A percentile compares a stretch with the other conserved stretches of the same genome.
These are phyloP conservation scores for Meganola albula DNA, from an alignment of 2,888 invertebrate genomes.

Conservation along the genomic window DNA sequence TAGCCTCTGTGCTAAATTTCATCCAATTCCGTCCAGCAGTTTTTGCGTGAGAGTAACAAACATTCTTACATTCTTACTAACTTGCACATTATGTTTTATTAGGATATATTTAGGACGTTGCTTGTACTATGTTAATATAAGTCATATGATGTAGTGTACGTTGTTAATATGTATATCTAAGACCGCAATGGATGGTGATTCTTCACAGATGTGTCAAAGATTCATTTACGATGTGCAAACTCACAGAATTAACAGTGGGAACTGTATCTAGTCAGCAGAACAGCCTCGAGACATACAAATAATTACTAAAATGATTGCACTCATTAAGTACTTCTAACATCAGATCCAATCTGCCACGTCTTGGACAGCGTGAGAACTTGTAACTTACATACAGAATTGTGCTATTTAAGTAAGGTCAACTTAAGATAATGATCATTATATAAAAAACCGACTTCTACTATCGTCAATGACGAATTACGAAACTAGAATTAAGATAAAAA, in stretches of 20 bases:
- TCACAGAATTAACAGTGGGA: constrained; percentile 22
- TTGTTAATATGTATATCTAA: too few relatives aligned
- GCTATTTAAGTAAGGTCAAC: constrained; percentile 47
- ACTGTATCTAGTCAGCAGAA: constrained; percentile 23
- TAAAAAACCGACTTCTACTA: constrained; percentile 40
- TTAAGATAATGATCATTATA: constrained; percentile 49
- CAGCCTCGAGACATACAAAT: constrained; percentile 31
- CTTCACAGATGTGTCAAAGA: too few relatives aligned
- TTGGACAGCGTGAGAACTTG: constrained; percentile 43
- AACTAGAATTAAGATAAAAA: constrained; percentile 46
- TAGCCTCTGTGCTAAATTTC: too few relatives aligned
- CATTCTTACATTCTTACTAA: too few relatives aligned
- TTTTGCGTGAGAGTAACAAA: too few relatives aligned
- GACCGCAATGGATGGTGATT: too few relatives aligned
- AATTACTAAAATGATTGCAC: constrained; percentile 29
- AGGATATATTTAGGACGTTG: too few relatives aligned
- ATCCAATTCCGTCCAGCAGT: too few relatives aligned
- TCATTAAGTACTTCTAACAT: constrained; percentile 28
- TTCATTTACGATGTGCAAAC: too few relatives aligned
- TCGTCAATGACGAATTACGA: constrained; percentile 53
- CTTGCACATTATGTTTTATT: too few relatives aligned
- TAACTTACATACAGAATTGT: constrained; percentile 39
- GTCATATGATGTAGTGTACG: too few relatives aligned
- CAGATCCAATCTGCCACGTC: constrained; percentile 32
- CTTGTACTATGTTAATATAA: too few relatives aligned